Evolutionary conservation across 2,797 vertebrate genomes (phyloP), one percentile per base, ranked within the genome.

Genomic region (Sebastes hubbsi): DNA sequence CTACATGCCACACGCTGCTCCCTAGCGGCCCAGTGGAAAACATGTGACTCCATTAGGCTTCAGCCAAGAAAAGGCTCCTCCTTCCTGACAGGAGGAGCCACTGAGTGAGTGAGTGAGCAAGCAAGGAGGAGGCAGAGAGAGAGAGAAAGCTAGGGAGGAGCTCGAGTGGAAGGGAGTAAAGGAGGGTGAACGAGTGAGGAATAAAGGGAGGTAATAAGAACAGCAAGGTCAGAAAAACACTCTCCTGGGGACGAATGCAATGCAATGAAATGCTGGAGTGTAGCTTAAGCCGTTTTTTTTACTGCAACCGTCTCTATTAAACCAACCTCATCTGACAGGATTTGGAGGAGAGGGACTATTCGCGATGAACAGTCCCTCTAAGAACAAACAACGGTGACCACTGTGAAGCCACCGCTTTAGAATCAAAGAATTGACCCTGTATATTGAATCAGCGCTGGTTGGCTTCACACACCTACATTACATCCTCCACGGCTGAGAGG

Each of bases 1-100:
- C 83, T 86, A 81, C 83, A 89, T 90, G 90, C 89, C 77, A 84
- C 88, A 87, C 86, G 87, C 95, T 94, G 94, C 95, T 92, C 95
- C 93, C 93, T 93, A 93, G 94, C 88, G 95, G 94, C 83, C 77
- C 68, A 63, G 20, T 34, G 62, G 58, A 80, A 91, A 93, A 91
- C 87, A 88, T 71, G 87, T 65, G 71, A 84, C 78, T 85, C 66
- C 72, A 72, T 78, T 71, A 77, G 67, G 32, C 30, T 36, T 75
- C 68, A 27, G 55, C 52, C 29, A 38, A 9, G 42, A 74, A 56
- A 27, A 81, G 30, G 68, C 83, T 83, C 87, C 82, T 85, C 83
- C 89, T 63, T 42, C 7, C 36, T 64, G 34, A 82, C 42, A 61
- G 83, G 87, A 86, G 81, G 84, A 75, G 77, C 58, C 49, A 46